Percentiles rank a stretch among this genome's conserved stretches.
These are phyloP conservation scores for Slavum lentiscoides DNA, from an alignment of 2,888 invertebrate genomes.

Conservation along the genomic window DNA sequence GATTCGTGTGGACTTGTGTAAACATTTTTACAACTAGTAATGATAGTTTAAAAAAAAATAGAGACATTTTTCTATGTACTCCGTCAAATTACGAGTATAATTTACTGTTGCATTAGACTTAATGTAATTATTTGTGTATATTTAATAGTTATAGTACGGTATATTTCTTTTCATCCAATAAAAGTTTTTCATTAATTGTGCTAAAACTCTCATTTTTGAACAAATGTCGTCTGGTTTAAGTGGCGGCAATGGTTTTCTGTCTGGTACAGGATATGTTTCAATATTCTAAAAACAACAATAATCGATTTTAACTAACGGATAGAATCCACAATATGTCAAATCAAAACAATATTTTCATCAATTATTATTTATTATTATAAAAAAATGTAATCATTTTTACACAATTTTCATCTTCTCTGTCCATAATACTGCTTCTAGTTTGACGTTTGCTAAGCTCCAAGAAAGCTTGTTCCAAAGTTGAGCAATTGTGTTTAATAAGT, in stretches of 20 bases:
- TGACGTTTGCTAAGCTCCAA: constrained; percentile 73
- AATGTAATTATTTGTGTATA: neutral
- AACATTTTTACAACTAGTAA: neutral
- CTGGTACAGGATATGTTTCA: constrained; percentile 56
- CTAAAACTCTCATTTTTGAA: constrained; percentile 55
- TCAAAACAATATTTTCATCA: neutral
- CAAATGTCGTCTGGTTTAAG: constrained; percentile 55
- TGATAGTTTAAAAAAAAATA: neutral
- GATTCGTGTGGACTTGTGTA: neutral
- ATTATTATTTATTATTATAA: neutral
- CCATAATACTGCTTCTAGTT: constrained; percentile 56
- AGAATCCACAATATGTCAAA: neutral
- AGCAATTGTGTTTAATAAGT: constrained; percentile 70
- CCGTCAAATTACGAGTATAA: neutral
- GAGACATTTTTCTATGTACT: neutral
- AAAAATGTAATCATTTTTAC: constrained; percentile 21
- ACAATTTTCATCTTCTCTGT: constrained; percentile 55
- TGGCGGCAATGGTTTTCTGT: constrained; percentile 55
- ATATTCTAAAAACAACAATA: constrained; percentile 54
- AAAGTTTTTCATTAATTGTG: constrained; percentile 57
- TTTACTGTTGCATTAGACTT: neutral
- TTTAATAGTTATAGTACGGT: constrained; percentile 54
- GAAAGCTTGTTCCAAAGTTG: constrained; percentile 85
- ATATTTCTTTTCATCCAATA: constrained; percentile 58
- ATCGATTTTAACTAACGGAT: neutral